These are phyloP conservation scores for Platyscapa corneri DNA, from an alignment of 1,140 invertebrate species.

Conservation along the genomic window DNA sequence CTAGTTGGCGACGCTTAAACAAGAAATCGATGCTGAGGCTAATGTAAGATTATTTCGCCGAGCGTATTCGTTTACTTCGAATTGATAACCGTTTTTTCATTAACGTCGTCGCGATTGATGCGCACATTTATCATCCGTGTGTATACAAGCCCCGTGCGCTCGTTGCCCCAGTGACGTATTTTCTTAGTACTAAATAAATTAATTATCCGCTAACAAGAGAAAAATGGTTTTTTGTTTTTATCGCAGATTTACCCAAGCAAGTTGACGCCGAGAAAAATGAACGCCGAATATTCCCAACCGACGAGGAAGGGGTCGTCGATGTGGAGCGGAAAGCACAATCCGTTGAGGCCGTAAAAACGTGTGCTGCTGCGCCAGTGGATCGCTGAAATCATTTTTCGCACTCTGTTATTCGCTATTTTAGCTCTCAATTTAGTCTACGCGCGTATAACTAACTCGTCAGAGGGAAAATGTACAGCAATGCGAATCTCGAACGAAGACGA, in stretches of 20 bases:
- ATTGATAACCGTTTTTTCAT: no score
- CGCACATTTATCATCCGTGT: no score
- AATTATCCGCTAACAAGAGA: background rate
- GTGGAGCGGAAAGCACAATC: constrained; percentile 84
- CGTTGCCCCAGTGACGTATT: background rate
- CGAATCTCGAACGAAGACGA: background rate
- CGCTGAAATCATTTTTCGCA: constrained; percentile 64
- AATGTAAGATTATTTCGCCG: background rate
- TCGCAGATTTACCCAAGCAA: constrained; percentile 71
- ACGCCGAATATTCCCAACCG: constrained; percentile 85
- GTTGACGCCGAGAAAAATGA: constrained; percentile 84
- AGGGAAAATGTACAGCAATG: background rate
- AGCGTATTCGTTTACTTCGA: background rate
- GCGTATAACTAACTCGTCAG: background rate
- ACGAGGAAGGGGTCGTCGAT: constrained; percentile 81
- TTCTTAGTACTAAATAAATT: background rate
- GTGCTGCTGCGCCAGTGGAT: constrained; percentile 79
- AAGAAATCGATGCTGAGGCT: background rate
- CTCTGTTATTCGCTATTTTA: background rate
- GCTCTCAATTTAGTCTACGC: background rate
- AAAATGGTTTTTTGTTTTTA: background rate
- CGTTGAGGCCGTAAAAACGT: constrained; percentile 82
- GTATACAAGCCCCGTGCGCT: background rate
- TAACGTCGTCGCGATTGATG: no score
- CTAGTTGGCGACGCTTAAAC: background rate